Evolutionary conservation across 1,140 invertebrate species (phyloP), one percentile per base, ranked within the genome.

Genomic region (Heliconius hermathena): DNA sequence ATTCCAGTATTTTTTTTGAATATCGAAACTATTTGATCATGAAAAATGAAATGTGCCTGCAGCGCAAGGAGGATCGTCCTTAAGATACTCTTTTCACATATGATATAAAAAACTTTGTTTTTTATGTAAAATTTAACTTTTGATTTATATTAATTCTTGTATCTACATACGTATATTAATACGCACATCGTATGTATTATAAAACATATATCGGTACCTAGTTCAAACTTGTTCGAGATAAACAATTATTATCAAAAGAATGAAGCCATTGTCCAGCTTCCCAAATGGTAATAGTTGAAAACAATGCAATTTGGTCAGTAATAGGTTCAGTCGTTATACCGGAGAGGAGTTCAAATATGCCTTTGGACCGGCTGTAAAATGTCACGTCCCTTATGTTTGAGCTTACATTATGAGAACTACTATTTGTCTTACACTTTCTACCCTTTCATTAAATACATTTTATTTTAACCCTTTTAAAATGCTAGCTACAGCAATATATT

Each of bases 331-430:
- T 71, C 29, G 57, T 79, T 52, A 70, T 71, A 71, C 73, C 73
- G 60, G 36, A 71, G 60, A 74, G 66, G 60, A 74, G 66, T 73
- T 54, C 78, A 71, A 80, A 80, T 49, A 80, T 76, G 83, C 83
- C 81, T 84, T 87, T 84, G 82, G 81, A 85, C 60, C 74, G 82
- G 80, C 76, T 77, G 85, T 85, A 85, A 87, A 89, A 89, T 84
- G 86, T 86, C 87, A 89, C 87, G 86, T 89, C 81, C 83, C 81
- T 79, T 83, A 86, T 85, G 82, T 85, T 88, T 85, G 78, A 81
- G 81, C 80, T 79, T 80, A 70, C 71, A 71, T 77, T 83, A 77
- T 77, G 71, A 41, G 77, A 81, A 83, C 82, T 88, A 86, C 82
- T 84, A 85, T 84, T 66, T 79, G 82, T 83, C 83, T 82, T 73